phyloP scores from a whole-genome alignment of 2,113 vertebrate genomes.

The Grammomys surdaster region DNA sequence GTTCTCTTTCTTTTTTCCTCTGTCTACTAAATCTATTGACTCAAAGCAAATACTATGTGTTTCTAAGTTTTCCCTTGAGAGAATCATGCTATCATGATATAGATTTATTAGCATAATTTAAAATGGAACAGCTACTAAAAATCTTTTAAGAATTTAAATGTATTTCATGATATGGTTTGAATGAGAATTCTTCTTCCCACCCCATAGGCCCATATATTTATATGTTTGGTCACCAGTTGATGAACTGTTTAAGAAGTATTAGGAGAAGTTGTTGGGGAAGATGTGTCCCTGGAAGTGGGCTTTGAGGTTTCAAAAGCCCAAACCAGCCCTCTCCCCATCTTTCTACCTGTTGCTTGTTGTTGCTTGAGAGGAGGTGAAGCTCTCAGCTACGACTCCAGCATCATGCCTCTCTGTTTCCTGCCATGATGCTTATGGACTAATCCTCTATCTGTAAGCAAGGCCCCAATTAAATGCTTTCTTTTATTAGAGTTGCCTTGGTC shows the following conservation, averaged over 20 bases:
- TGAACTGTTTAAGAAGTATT: neutral
- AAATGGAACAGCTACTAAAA: conserved; percentile 2
- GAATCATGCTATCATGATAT: neutral
- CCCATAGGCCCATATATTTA: neutral
- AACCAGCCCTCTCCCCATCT: neutral
- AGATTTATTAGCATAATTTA: conserved; percentile 1
- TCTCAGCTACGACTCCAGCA: neutral
- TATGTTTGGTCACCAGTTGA: neutral
- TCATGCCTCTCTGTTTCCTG: neutral
- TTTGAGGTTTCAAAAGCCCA: neutral
- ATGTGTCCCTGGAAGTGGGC: neutral
- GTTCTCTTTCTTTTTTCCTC: neutral
- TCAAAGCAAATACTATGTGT: conserved; percentile 40
- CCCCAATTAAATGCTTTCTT: neutral
- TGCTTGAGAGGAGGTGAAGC: neutral
- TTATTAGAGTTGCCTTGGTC: neutral
- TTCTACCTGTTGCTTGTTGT: neutral
- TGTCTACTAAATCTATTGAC: neutral
- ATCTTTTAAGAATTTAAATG: neutral
- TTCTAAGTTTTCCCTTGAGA: conserved; percentile 34
- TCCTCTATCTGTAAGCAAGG: neutral
- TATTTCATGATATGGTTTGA: neutral
- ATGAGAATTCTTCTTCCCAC: neutral
- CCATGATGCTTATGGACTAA: neutral
- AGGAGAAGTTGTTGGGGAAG: neutral